Base-by-base conservation (phyloP, 2,797 vertebrate genomes). In the Lacerta viridis region DNA sequence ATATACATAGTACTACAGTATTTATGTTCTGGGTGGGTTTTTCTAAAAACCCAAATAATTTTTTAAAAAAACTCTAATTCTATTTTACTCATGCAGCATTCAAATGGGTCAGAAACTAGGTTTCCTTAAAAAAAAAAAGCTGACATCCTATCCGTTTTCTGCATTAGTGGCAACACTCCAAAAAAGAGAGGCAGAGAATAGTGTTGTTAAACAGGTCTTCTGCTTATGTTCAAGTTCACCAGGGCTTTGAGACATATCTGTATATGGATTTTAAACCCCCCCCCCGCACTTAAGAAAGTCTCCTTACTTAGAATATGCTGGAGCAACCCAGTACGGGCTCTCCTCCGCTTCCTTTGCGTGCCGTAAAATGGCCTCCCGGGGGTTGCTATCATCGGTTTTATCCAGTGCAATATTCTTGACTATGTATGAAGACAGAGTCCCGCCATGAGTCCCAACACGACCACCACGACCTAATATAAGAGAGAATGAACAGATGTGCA, bases 321-420 rank as follows among this genome's bases (percentile, higher is more conserved):
- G 99, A 27, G 99, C 98, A 59, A 99, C 97, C 99, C 99, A 99
- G 95, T 98, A 99, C 0, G 99, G 99, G 96, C 99, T 98, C n/a
- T 99, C 98, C 7, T 98, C 97, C 0, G 98, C 98, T 0, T 98
- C 99, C 95, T 98, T 98, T 64, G 99, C 99, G 0, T 99, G 99
- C 3, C 98, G 98, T 76, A 99, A 95, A 96, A 99, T 99, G 95
- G 99, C 99, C 92, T 99, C 98, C 39, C 98, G 97, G 0, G 99
- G 97, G 92, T 99, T 99, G 93, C 98, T 99, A 94, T 99, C 99
- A 0, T 99, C 99, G 0, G 98, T 99, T 95, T 99, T 99, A 93
- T 99, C 99, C 94, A 99, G 92, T 75, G 99, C 99, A 43, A 99
- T 99, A 95, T 99, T 99, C 95, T 99, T 99, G 90, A 99, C 99